Evolutionary conservation across 2,888 invertebrate species (phyloP), one percentile per base, ranked within the genome.

Genomic region (Chelonus formosanus): DNA sequence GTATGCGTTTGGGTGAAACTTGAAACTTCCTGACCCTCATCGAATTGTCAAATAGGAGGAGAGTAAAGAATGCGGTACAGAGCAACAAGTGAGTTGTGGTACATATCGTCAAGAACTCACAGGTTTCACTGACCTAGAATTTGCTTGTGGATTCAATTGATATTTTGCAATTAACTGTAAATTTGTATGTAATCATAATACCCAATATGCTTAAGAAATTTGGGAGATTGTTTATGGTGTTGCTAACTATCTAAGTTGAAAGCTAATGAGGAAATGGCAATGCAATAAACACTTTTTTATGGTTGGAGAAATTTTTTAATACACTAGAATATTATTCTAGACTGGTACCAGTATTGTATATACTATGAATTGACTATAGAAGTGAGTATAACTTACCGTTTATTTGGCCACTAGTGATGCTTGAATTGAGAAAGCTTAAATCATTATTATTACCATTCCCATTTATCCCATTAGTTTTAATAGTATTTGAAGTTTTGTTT

Each of bases 371-470:
- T 20, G 20, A 2, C 20, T 20, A 20, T 20, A 20, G 20, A 20
- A 20, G 2, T 20, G 20, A 20, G 20, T 20, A 20, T 20, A 20
- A 20, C 56, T 68, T 67, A 74, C 74, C 72, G 67, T 74, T 81
- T 61, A 75, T 73, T 61, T 80, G 81, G 62, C 79, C 75, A 71
- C 80, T 83, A n/a, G 78, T 74, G 45, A 77, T 75, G 63, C 79
- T 83, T 47, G 78, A 80, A 65, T 84, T 83, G 67, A 84, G 80
- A 68, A 83, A 83, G 71, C 83, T 82, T 61, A 79, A 80, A 54
- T 84, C 83, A 65, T 83, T 83, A 63, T 83, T 83, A 69, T 83
- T 83, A 58, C 82, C 81, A 67, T 82, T 83, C 40, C 79, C 79
- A 67, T 82, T 75, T 50, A 82, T 73, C 36, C 82, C 83, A 71